Conservation (phyloP, 1,140 invertebrate genomes). For the Goniozus legneri region DNA sequence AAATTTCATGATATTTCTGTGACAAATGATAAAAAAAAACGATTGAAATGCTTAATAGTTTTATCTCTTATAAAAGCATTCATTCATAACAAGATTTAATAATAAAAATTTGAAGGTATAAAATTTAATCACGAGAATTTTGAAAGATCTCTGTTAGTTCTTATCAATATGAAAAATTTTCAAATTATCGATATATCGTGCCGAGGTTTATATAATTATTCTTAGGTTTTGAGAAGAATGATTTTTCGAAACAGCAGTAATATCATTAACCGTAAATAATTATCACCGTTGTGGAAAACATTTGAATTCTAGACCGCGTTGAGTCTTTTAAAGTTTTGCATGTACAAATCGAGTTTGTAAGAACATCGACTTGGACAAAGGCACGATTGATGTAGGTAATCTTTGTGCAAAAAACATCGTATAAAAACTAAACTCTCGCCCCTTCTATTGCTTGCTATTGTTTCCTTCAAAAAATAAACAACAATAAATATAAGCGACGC, state of each 20-base stretch:
- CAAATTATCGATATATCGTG: slow-evolving; percentile 5
- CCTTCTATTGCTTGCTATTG: slow-evolving; percentile 4
- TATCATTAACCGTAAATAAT: background rate
- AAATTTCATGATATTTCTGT: slow-evolving; percentile 6
- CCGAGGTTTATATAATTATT: background rate
- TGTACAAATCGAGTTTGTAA: slow-evolving; percentile 25
- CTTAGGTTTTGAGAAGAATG: background rate
- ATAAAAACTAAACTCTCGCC: slow-evolving; percentile 22
- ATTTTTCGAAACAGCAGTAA: background rate
- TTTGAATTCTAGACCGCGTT: background rate
- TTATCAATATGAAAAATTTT: background rate
- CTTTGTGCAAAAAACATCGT: slow-evolving; percentile 27
- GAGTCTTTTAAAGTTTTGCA: background rate
- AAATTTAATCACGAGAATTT: background rate
- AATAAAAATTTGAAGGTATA: slow-evolving; percentile 9
- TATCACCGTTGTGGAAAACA: background rate
- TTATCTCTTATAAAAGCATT: slow-evolving; percentile 12
- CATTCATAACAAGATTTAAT: slow-evolving; percentile 6
- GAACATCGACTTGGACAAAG: slow-evolving; percentile 39
- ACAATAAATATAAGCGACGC: slow-evolving; percentile 37
- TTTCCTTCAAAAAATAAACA: slow-evolving; percentile 19
- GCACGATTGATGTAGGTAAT: slow-evolving; percentile 40
- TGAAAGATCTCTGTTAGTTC: background rate
- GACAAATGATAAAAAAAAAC: slow-evolving; percentile 15
- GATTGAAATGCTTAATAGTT: slow-evolving; percentile 6